A percentile compares a stretch with the other conserved stretches of the same genome.
phyloP scores from a whole-genome alignment of 2,113 vertebrate species.

The Taxidea taxus region DNA sequence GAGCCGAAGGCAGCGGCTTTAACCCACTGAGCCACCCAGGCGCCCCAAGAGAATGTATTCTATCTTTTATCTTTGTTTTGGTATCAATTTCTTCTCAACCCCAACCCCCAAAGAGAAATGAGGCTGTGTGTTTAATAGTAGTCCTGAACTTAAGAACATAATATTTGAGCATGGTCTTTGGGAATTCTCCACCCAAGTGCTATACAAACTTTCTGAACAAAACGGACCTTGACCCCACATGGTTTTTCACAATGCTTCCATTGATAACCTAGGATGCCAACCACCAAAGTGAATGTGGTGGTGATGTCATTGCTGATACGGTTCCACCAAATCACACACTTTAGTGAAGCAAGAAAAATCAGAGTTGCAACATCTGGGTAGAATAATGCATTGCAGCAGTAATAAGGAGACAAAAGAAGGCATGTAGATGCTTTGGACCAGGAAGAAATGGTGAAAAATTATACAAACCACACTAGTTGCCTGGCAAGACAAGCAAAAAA shows the following conservation, averaged over 20 bases:
- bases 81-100: slow-evolving; percentile 14
- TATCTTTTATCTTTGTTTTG: slow-evolving; percentile 37
- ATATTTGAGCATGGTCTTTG: slow-evolving; percentile 17
- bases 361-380: background rate
- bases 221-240: background rate
- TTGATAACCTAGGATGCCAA: slow-evolving; percentile 45
- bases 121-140: background rate
- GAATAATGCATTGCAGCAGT: background rate
- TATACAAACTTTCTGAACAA: background rate
- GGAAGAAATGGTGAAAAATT: background rate
- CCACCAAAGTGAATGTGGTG: background rate
- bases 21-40: no score
- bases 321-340: slow-evolving; percentile 17
- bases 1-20: no score
- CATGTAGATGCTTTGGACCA: background rate
- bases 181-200: background rate
- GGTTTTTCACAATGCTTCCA: slow-evolving; percentile 25
- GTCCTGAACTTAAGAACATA: background rate
- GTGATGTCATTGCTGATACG: background rate
- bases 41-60: slow-evolving; percentile 26
- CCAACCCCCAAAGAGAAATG: background rate
- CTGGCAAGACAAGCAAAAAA: background rate
- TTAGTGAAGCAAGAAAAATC: background rate
- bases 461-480: background rate
- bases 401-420: background rate